A percentile compares a stretch with the other conserved stretches of the same genome.
Conservation (phyloP, 2,797 vertebrate genomes). For the Spea hammondii region DNA sequence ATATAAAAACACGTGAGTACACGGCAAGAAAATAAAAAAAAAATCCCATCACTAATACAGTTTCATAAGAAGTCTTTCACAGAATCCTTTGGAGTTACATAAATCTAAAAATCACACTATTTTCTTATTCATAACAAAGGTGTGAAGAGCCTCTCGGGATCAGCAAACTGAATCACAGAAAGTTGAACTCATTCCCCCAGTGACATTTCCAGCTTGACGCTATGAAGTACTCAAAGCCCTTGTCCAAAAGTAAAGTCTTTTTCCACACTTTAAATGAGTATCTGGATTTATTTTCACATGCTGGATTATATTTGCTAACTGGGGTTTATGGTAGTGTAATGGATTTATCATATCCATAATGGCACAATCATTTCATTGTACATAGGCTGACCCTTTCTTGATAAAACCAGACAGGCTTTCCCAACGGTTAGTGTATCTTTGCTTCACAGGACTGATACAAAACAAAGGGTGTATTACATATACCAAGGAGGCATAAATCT, state of each 20-base stretch:
- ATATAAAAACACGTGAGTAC: neutral
- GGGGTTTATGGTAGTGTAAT: conserved; percentile 38
- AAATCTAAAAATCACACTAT: conserved; percentile 33
- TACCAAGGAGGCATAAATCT: conserved; percentile 43
- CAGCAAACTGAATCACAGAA: conserved; percentile 14
- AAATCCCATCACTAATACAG: conserved; percentile 1
- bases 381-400: conserved; percentile 24
- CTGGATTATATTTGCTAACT: conserved; percentile 42
- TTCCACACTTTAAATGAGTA: conserved; percentile 33
- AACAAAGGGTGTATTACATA: conserved; percentile 45
- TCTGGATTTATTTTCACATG: conserved; percentile 47
- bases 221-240: conserved; percentile 20
- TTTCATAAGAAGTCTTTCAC: conserved; percentile 9
- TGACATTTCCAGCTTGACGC: conserved; percentile 20
- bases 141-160: conserved; percentile 23
- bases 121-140: conserved; percentile 31
- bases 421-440: conserved; percentile 47
- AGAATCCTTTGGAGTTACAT: conserved; percentile 21
- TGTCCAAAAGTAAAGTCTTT: conserved; percentile 27
- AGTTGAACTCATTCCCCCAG: conserved; percentile 12
- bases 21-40: neutral
- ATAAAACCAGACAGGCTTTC: conserved; percentile 38
- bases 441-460: conserved; percentile 45
- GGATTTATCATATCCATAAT: conserved; percentile 41
- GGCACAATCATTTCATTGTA: conserved; percentile 44